A percentile compares a stretch with the other conserved stretches of the same genome.
These are phyloP conservation scores for Ptychoptera contaminata DNA, from an alignment of 2,888 invertebrate species.

Conservation along the genomic window DNA sequence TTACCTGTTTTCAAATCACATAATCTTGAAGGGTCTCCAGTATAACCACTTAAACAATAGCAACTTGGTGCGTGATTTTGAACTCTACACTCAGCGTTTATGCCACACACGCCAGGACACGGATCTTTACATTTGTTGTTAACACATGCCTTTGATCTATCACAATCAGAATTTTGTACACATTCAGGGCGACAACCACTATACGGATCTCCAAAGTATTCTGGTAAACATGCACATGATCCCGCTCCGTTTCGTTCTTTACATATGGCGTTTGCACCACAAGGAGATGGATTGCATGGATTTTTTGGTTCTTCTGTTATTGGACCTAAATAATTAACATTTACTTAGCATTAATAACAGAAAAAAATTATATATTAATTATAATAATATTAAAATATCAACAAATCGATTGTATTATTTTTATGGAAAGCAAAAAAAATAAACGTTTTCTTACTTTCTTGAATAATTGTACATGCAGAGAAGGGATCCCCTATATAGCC, in stretches of 20 bases:
- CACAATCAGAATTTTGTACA: conserved; percentile 60
- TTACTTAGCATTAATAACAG: not conserved
- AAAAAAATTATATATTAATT: conserved; percentile 6
- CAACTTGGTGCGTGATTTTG: conserved; percentile 64
- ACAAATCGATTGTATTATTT: not conserved
- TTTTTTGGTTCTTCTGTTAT: conserved; percentile 41
- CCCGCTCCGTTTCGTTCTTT: conserved; percentile 58
- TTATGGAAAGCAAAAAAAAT: not conserved
- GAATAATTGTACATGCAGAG: conserved; percentile 45
- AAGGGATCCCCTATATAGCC: conserved; percentile 69
- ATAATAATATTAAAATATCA: not conserved
- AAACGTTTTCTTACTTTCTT: conserved; percentile 29
- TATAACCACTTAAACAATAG: conserved; percentile 53
- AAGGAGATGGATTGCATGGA: conserved; percentile 65
- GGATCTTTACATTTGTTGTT: conserved; percentile 67
- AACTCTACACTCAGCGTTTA: conserved; percentile 60
- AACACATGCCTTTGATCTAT: conserved; percentile 52
- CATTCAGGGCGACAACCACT: conserved; percentile 68
- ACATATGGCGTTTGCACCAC: conserved; percentile 66
- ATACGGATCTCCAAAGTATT: conserved; percentile 65
- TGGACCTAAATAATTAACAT: conserved; percentile 16
- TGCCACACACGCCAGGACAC: conserved; percentile 60
- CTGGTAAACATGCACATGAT: conserved; percentile 57
- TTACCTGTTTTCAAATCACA: conserved; percentile 32
- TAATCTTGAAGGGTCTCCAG: conserved; percentile 53